Evolutionary conservation across 2,113 vertebrate species (phyloP), one percentile per base, ranked within the genome.

Genomic region (Gavialis gangeticus): DNA sequence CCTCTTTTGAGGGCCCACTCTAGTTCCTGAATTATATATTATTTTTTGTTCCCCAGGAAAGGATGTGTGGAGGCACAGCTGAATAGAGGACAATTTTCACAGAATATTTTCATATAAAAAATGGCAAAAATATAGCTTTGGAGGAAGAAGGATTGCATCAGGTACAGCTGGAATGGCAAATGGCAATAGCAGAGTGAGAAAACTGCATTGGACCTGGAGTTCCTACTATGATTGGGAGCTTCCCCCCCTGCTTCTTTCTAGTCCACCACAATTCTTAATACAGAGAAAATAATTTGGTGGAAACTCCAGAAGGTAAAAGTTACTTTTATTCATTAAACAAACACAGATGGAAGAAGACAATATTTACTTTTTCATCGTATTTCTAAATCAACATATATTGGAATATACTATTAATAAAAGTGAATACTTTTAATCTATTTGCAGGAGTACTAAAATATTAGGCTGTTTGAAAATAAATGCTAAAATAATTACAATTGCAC

Each of bases 281-380:
- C 13, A 34, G 14, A 69, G 56, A 6, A 7, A 87, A 71, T 46
- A 69, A 46, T 17, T 93, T 80, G 85, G 6, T 83, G 67, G 82
- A 85, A 79, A 10, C 10, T 13, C 5, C 30, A 6, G 30, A 2
- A 22, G 27, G 17, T 10, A 54, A 1, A 88, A 81, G 63, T 85
- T 92, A 75, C 12, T 91, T 85, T 91, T 84, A 76, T 91, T 97
- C 95, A 76, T 19, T 84, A 92, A 96, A 87, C 75, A 94, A 66
- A 77, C 24, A 88, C 87, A 82, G 12, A 79, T 82, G 28, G 82
- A 79, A 92, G 64, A 81, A 15, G 12, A 54, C n/a, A 56, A 21
- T 82, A 67, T 78, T 75, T 92, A 85, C 59, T 84, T 91, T 89
- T 93, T 92, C 75, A 79, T 67, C 34, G 10, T 60, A 66, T 79